phyloP scores from a whole-genome alignment of 2,113 vertebrate species.

The Ophthalmolycus amberensis region DNA sequence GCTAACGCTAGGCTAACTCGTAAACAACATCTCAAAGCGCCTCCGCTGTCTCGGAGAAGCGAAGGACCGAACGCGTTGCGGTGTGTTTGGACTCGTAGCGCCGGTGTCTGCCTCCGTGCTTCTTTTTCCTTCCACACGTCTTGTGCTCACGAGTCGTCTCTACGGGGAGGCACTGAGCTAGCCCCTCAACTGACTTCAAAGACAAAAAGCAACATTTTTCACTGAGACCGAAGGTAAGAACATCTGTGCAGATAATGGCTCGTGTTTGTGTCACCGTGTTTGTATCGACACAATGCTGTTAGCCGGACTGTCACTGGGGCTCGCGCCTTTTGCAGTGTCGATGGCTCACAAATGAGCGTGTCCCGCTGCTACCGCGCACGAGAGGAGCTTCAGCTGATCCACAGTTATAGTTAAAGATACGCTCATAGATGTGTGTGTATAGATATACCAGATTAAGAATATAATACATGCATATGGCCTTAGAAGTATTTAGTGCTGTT shows the following conservation, averaged over 20 bases:
- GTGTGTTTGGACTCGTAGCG: neutral
- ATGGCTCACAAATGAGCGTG: neutral
- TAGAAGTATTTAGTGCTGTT: neutral
- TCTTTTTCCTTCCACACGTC: neutral
- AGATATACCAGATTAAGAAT: neutral
- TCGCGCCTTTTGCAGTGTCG: neutral
- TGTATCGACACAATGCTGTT: neutral
- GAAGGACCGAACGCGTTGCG: constrained; percentile 41
- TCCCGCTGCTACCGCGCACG: neutral
- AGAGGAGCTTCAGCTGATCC: too few species aligned
- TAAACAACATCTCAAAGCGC: constrained; percentile 31
- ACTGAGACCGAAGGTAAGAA: constrained; percentile 39
- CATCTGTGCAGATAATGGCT: too few species aligned
- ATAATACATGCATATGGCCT: neutral
- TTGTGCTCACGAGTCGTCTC: constrained; percentile 28
- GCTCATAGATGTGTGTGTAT: neutral
- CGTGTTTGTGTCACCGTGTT: neutral
- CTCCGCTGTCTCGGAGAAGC: neutral
- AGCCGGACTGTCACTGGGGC: constrained; percentile 3
- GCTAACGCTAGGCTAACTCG: constrained; percentile 43
- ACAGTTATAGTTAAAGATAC: neutral
- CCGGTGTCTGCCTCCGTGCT: neutral
- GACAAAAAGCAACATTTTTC: constrained; percentile 22
- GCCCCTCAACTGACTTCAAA: constrained; percentile 44
- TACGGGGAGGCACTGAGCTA: constrained; percentile 59